Percentiles rank a stretch among this genome's conserved stretches.
These are phyloP conservation scores for Sternarchorhynchus goeldii DNA, from an alignment of 2,797 vertebrate genomes.

Conservation along the genomic window DNA sequence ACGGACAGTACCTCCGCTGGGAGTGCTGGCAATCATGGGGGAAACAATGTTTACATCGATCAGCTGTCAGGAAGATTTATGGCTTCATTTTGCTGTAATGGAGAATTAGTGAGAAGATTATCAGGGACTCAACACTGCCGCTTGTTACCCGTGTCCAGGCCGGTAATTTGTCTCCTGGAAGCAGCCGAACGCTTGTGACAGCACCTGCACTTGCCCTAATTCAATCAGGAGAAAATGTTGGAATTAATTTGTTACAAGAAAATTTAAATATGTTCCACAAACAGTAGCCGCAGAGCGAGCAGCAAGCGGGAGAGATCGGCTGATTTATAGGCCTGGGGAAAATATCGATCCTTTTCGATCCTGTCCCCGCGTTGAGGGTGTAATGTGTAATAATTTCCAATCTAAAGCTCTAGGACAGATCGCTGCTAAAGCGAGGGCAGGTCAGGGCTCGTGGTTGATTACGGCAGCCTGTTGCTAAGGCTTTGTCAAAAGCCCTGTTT, in stretches of 20 bases:
- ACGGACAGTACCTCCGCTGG: constrained; percentile 98
- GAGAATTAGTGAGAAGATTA: constrained; percentile 99
- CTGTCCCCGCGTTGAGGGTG: constrained; percentile 87
- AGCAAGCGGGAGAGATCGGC: constrained; percentile 61
- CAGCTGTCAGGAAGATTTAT: constrained; percentile 99
- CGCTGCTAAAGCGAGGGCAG: constrained; percentile 91
- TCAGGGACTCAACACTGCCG: constrained; percentile 99
- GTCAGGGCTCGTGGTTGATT: constrained; percentile 86
- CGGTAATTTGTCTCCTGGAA: constrained; percentile 99
- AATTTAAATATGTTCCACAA: constrained; percentile 99
- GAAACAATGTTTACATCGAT: constrained; percentile 99
- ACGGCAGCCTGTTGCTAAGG: constrained; percentile 91
- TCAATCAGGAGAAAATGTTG: constrained; percentile 99
- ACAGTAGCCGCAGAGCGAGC: constrained; percentile 80
- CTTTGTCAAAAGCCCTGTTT: constrained; percentile 95
- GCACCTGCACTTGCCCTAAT: constrained; percentile 99
- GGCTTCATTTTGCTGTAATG: constrained; percentile 99
- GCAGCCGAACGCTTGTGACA: constrained; percentile 99
- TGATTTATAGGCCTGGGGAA: constrained; percentile 99
- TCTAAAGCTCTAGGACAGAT: constrained; percentile 99
- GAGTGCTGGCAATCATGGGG: constrained; percentile 99
- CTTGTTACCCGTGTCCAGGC: constrained; percentile 99
- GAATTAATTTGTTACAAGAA: constrained; percentile 99
- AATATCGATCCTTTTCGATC: constrained; percentile 99
- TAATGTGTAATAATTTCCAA: constrained; percentile 99